A percentile compares a stretch with the other conserved stretches of the same genome.
Conservation (phyloP, 2,888 invertebrate genomes). For the Lathronympha strigana region DNA sequence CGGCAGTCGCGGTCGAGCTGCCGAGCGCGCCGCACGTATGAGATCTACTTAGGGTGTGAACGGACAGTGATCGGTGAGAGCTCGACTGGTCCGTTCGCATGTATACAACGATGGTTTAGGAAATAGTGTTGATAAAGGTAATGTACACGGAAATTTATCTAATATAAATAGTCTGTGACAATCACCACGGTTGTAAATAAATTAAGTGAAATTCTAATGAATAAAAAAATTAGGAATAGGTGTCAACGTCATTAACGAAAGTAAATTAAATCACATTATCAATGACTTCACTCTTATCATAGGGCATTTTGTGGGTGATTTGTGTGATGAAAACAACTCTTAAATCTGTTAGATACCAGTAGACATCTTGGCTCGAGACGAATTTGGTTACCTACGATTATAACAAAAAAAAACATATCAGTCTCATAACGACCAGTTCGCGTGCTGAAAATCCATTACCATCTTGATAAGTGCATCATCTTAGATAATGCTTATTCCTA, state of each 20-base stretch:
- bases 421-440: constrained; percentile 23
- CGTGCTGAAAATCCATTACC: constrained; percentile 30
- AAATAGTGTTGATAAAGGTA: constrained; percentile 35
- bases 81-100: constrained; percentile 43
- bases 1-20: constrained; percentile 72
- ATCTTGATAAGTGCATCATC: constrained; percentile 17
- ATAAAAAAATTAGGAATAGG: not conserved
- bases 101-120: constrained; percentile 26
- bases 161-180: constrained; percentile 5
- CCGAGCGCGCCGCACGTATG: constrained; percentile 56
- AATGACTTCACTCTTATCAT: constrained; percentile 1
- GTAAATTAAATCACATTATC: constrained; percentile 7
- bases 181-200: not conserved
- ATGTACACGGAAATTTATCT: constrained; percentile 20
- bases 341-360: constrained; percentile 8
- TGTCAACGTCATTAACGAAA: not conserved
- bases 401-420: constrained; percentile 29
- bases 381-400: constrained; percentile 27
- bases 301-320: constrained; percentile 5
- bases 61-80: constrained; percentile 46
- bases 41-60: constrained; percentile 41
- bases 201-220: not conserved
- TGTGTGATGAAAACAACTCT: not conserved
- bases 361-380: constrained; percentile 18
- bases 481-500: constrained; percentile 23